phyloP scores from a whole-genome alignment of 2,888 invertebrate species.

The Cephus sareptanus region DNA sequence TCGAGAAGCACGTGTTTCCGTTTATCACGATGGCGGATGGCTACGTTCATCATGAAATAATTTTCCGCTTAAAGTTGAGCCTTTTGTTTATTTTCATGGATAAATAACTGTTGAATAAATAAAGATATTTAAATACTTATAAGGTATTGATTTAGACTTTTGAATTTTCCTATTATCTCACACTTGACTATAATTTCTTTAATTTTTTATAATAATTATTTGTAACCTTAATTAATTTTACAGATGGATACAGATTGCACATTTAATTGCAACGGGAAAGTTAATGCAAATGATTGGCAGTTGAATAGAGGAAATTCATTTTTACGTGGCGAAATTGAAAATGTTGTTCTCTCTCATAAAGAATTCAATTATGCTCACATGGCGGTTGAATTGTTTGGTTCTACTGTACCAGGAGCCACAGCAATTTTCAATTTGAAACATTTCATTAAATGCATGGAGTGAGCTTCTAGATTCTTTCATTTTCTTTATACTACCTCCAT shows the following conservation, averaged over 20 bases:
- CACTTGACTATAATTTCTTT: not conserved
- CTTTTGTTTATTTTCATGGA: not conserved
- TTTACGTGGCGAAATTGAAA: slow-evolving; percentile 43
- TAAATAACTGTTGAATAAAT: not conserved
- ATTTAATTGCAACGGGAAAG: slow-evolving; percentile 55
- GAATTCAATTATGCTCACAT: slow-evolving; percentile 22
- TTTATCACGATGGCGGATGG: not conserved
- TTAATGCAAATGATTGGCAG: slow-evolving; percentile 54
- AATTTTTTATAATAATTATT: not conserved
- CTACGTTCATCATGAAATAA: not conserved
- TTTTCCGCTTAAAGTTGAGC: not conserved
- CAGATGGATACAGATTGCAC: slow-evolving; percentile 42
- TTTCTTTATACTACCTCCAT: not conserved
- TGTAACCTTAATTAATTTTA: slow-evolving; percentile 6
- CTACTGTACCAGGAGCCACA: slow-evolving; percentile 39
- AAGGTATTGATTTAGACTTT: not conserved
- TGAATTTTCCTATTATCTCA: not conserved
- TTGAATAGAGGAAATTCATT: slow-evolving; percentile 41
- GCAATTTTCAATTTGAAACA: slow-evolving; percentile 51
- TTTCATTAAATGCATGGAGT: slow-evolving; percentile 51
- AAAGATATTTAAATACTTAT: not conserved
- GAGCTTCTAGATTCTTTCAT: slow-evolving; percentile 22
- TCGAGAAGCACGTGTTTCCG: not conserved
- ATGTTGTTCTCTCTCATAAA: slow-evolving; percentile 32
- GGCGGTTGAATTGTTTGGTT: slow-evolving; percentile 45